Evolutionary conservation across 2,797 vertebrate species (phyloP), one percentile per base, ranked within the genome.

Genomic region (Monodelphis domestica): DNA sequence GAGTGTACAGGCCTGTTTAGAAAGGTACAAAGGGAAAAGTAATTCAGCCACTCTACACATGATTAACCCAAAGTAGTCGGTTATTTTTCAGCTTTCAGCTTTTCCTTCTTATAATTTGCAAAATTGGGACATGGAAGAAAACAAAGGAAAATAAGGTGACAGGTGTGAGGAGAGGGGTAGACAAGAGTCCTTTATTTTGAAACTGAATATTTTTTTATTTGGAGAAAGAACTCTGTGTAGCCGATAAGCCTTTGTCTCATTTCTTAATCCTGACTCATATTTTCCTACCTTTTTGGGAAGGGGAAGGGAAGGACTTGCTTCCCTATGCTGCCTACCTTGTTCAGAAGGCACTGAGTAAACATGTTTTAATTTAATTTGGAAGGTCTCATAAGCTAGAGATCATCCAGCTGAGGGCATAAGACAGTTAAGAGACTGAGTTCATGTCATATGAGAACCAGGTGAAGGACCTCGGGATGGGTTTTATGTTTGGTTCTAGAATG

Each of bases 21-120:
- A 97, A 97, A 96, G 90, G 57, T 95, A 95, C 88, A 87, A 63
- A 57, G 94, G 90, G 91, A 92, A 95, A 95, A 84, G 97, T 96
- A 12, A 54, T 26, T 87, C 87, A 93, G 89, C 96, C 94, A 90
- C 17, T 95, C 90, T 95, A 89, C 95, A 95, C 92, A 89, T 90
- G 63, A 91, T 91, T 94, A 93, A 97, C 89, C 53, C 95, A 96
- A 95, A 91, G 95, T 45, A 70, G 21, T 63, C 63, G 54, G 33
- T 95, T 88, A 29, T 59, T 89, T 93, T 93, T 93, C 93, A 95
- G 90, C 55, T 24, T 54, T 89, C n/a, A 57, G 88, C 52, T 88
- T 95, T 70, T 52, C 51, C 54, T 93, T 93, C 70, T 12, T 3
- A 63, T 92, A 38, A 54, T 91, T 90, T 45, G 87, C 89, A 7